These are phyloP conservation scores for Drosophila parabipectinata DNA, from an alignment of 1,140 invertebrate species.

Conservation along the genomic window DNA sequence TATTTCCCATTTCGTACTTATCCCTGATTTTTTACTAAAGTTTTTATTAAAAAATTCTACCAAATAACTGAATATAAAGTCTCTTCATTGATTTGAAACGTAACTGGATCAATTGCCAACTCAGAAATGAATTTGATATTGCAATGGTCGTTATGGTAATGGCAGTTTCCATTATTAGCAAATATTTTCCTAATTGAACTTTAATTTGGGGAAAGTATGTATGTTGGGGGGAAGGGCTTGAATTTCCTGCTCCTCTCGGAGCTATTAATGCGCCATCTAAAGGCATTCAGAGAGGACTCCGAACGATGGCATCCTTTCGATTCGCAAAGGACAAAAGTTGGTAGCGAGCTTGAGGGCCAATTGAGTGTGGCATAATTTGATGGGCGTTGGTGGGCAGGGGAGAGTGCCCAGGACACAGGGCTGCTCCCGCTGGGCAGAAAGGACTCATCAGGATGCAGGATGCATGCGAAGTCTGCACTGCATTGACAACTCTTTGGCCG, in stretches of 20 bases:
- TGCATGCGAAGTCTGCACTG: constrained; percentile 31
- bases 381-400: not conserved
- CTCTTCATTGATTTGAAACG: not conserved
- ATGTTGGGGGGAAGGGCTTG: too few relatives aligned
- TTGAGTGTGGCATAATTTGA: constrained; percentile 43
- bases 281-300: constrained; percentile 4
- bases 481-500: constrained; percentile 54
- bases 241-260: not conserved
- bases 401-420: too few relatives aligned
- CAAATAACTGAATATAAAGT: too few relatives aligned
- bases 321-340: constrained; percentile 13
- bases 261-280: not conserved
- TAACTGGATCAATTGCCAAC: not conserved
- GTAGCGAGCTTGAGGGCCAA: constrained; percentile 37
- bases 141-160: not conserved
- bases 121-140: not conserved
- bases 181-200: constrained; percentile 1
- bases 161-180: not conserved
- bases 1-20: too few relatives aligned
- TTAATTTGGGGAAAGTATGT: not conserved
- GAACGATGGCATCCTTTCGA: constrained; percentile 19
- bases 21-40: too few relatives aligned
- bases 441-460: constrained; percentile 53
- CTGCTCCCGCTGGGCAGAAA: not conserved
- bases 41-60: too few relatives aligned